These are phyloP conservation scores for Amiota minor DNA, from an alignment of 2,888 invertebrate genomes.

Conservation along the genomic window DNA sequence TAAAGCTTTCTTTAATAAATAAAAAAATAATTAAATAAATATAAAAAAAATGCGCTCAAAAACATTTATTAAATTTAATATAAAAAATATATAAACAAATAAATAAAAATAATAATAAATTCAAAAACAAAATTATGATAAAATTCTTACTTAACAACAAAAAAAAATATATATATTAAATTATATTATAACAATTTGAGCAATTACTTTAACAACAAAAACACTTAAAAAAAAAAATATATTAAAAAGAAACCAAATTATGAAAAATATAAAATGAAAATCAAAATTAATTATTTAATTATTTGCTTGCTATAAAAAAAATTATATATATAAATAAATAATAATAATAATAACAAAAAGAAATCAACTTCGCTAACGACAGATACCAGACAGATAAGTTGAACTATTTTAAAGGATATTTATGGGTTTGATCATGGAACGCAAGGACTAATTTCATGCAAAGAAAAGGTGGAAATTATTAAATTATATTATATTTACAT, in stretches of 20 bases:
- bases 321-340: background rate
- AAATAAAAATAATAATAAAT: constrained; percentile 32
- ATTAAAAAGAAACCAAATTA: constrained; percentile 15
- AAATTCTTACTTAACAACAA: constrained; percentile 35
- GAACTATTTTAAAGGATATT: too few species aligned
- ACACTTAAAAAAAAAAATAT: background rate
- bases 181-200: constrained; percentile 39
- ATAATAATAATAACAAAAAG: constrained; percentile 8
- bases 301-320: background rate
- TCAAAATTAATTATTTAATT: background rate
- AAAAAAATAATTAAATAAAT: constrained; percentile 33
- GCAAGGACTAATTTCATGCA: too few species aligned
- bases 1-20: too few species aligned
- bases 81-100: constrained; percentile 31
- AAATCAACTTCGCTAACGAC: too few species aligned
- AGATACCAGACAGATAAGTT: too few species aligned
- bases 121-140: constrained; percentile 38
- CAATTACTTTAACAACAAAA: constrained; percentile 36
- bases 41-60: constrained; percentile 48
- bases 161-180: constrained; percentile 38
- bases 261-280: background rate
- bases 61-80: background rate
- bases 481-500: too few species aligned
- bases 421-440: too few species aligned
- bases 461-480: too few species aligned